phyloP scores from a whole-genome alignment of 2,113 vertebrate genomes.

The Pampusana beccarii region DNA sequence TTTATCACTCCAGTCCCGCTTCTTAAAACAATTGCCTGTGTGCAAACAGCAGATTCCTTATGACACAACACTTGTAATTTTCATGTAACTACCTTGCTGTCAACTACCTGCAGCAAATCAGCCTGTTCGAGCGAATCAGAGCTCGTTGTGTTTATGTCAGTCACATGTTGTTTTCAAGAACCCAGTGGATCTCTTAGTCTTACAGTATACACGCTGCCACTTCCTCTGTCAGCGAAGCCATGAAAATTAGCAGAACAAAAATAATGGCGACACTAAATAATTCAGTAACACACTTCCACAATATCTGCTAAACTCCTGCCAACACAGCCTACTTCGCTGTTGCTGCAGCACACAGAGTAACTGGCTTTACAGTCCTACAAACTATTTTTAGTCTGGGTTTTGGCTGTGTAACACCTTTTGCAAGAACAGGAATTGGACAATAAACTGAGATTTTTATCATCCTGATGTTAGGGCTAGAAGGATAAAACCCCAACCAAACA shows the following conservation, averaged over 20 bases:
- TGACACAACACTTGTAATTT: not conserved
- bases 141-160: not conserved
- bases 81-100: not conserved
- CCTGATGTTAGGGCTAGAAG: not conserved
- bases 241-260: conserved; percentile 28
- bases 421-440: not conserved
- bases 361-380: not conserved
- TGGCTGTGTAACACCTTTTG: not conserved
- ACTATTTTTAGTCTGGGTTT: not conserved
- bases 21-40: not conserved
- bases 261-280: conserved; percentile 17
- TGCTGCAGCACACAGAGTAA: not conserved
- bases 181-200: not conserved
- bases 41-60: not conserved
- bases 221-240: not conserved
- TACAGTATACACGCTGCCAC: not conserved
- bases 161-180: not conserved
- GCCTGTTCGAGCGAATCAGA: not conserved
- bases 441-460: not conserved
- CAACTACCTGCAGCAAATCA: not conserved
- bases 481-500: not conserved
- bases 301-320: conserved; percentile 38
- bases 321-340: conserved; percentile 26
- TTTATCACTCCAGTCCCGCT: not conserved
- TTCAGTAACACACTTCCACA: not conserved